Percentiles rank a stretch among this genome's conserved stretches.
Conservation (phyloP, 1,140 invertebrate genomes). For the Steinernema feltiae region DNA sequence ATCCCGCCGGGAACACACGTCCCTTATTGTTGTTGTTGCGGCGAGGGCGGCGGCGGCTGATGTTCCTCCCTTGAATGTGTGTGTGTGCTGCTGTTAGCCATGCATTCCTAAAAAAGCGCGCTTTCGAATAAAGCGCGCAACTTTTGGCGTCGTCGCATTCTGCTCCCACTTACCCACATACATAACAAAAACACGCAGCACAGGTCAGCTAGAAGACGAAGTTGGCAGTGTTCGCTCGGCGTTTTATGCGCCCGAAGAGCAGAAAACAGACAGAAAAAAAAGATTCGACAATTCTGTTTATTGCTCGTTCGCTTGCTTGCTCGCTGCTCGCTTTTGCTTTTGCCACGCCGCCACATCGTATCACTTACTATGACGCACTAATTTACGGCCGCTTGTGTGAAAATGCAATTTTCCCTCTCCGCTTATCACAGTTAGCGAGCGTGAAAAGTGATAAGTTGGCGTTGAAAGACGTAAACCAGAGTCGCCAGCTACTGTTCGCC, state of each 20-base stretch:
- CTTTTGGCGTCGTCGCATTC: too few species aligned
- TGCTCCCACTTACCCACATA: too few species aligned
- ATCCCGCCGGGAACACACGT: background rate
- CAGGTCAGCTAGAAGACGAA: background rate
- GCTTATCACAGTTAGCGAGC: background rate
- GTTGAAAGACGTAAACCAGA: background rate
- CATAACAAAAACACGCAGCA: background rate
- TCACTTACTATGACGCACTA: background rate
- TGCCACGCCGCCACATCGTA: background rate
- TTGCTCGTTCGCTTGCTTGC: too few species aligned
- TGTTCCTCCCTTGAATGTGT: background rate
- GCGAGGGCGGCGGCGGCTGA: too few species aligned
- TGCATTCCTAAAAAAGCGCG: background rate
- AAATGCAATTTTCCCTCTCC: background rate
- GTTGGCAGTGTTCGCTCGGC: background rate
- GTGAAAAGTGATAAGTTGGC: conserved; percentile 11
- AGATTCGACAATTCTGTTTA: too few species aligned
- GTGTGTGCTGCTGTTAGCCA: background rate
- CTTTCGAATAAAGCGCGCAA: too few species aligned
- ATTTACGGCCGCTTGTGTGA: background rate
- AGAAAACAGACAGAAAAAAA: too few species aligned
- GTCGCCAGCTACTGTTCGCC: background rate
- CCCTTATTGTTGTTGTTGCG: background rate
- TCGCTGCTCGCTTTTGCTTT: background rate
- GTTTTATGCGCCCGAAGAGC: background rate